Percentiles rank a stretch among this genome's conserved stretches.
phyloP scores from a whole-genome alignment of 2,888 invertebrate genomes.

The Sthenelais limicola region DNA sequence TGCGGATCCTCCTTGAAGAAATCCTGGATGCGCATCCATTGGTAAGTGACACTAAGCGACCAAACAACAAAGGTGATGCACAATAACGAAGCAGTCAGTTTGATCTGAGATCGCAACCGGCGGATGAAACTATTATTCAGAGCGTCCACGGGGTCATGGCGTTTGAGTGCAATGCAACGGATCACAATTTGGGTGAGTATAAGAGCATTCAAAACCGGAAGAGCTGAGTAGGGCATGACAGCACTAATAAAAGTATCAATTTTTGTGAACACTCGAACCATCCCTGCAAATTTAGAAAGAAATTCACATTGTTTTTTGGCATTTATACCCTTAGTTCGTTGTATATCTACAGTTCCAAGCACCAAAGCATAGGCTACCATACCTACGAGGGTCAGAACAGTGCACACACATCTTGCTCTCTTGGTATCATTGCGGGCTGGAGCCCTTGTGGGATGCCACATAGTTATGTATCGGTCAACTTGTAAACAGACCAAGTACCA shows the following conservation, averaged over 20 bases:
- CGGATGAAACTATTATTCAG: slow-evolving; percentile 7
- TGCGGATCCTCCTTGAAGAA: slow-evolving; percentile 25
- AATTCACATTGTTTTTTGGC: slow-evolving; percentile 22
- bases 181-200: slow-evolving; percentile 30
- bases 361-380: slow-evolving; percentile 17
- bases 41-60: slow-evolving; percentile 11
- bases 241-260: slow-evolving; percentile 28
- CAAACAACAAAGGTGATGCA: slow-evolving; percentile 20
- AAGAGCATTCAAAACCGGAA: slow-evolving; percentile 25
- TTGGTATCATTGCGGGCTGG: slow-evolving; percentile 3
- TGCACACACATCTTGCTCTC: slow-evolving; percentile 8
- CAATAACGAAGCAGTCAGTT: slow-evolving; percentile 13
- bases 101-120: slow-evolving; percentile 22
- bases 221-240: slow-evolving; percentile 32
- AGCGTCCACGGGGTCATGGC: not conserved
- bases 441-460: slow-evolving; percentile 19
- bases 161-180: slow-evolving; percentile 27
- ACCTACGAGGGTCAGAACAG: slow-evolving; percentile 12
- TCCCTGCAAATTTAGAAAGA: not conserved
- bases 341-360: slow-evolving; percentile 9
- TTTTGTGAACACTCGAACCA: slow-evolving; percentile 21
- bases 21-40: slow-evolving; percentile 25
- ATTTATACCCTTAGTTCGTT: slow-evolving; percentile 8
- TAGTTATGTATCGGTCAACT: slow-evolving; percentile 31
- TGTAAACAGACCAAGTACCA: slow-evolving; percentile 32